A percentile compares a stretch with the other conserved stretches of the same genome.
These are phyloP conservation scores for Nerophis ophidion DNA, from an alignment of 2,113 vertebrate genomes.

Conservation along the genomic window DNA sequence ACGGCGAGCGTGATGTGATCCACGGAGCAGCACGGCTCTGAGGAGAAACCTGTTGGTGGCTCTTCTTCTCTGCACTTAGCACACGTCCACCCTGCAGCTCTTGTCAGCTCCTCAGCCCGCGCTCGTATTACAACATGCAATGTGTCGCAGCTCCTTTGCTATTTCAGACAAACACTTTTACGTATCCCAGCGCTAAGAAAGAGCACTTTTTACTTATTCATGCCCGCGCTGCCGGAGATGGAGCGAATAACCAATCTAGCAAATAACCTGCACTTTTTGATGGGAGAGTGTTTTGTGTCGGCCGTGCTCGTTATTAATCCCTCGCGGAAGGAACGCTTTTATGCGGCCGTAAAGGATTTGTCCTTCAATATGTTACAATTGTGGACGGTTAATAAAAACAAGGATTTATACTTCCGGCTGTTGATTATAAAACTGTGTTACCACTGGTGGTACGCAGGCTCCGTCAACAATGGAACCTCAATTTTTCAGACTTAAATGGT, in stretches of 20 bases:
- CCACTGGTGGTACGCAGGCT: too few relatives aligned
- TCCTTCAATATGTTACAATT: too few relatives aligned
- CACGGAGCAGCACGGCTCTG: slow-evolving; percentile 32
- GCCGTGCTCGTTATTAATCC: too few relatives aligned
- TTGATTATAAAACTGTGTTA: too few relatives aligned
- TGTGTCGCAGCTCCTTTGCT: slow-evolving; percentile 57
- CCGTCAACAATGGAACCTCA: too few relatives aligned
- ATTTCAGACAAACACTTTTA: slow-evolving; percentile 29
- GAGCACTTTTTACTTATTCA: not conserved
- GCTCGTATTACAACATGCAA: slow-evolving; percentile 61
- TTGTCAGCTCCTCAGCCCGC: slow-evolving; percentile 59
- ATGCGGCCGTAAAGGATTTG: too few relatives aligned
- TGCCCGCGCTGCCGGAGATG: slow-evolving; percentile 8
- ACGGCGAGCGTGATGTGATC: slow-evolving; percentile 46
- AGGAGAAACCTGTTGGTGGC: slow-evolving; percentile 20
- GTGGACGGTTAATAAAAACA: too few relatives aligned
- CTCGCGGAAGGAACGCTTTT: too few relatives aligned
- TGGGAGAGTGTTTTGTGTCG: slow-evolving; percentile 26
- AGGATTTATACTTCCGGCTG: too few relatives aligned
- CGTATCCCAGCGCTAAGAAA: slow-evolving; percentile 24
- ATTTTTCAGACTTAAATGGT: too few relatives aligned
- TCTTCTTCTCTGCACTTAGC: slow-evolving; percentile 47
- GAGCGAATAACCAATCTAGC: slow-evolving; percentile 3
- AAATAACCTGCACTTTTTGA: not conserved
- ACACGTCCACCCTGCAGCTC: slow-evolving; percentile 51